Base-by-base conservation (phyloP, 2,113 vertebrate genomes). In the Sinocyclocheilus maitianheensis region DNA sequence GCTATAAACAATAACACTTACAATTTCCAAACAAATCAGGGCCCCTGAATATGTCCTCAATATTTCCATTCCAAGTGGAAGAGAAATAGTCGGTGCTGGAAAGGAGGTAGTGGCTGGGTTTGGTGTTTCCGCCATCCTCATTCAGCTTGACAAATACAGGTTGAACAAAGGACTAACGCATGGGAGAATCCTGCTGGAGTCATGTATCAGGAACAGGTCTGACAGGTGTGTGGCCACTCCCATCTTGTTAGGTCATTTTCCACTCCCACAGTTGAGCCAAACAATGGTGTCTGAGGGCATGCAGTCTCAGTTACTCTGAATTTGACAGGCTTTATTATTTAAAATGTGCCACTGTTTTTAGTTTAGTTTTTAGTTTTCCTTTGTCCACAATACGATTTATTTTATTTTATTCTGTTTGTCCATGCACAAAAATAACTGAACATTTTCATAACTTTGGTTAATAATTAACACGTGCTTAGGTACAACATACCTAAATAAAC, bases 11-110 rank as follows among this genome's bases (percentile, higher is more conserved):
- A 46, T 12, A 60, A 67, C 80, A 97, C 97, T 97, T 93, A 98
- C 98, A 81, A 99, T 97, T 92, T 98, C 97, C 89, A 97, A 92
- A 91, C 94, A 97, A 88, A 99, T 92, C 72, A 98, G 95, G 13
- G 94, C 97, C 89, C 98, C 98, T 1, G 98, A 97, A 89, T 97
- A 98, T 48, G 98, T 99, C 91, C 97, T 94, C 81, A 99, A 88
- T 84, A 99, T 95, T 74, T 95, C 95, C 76, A 94, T 81, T 78
- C 98, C 97, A 55, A 94, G 87, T 62, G 98, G 98, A 84, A 99
- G 89, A 65, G 96, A 96, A 84, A 97, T 85, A 30, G 92, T 92
- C 0, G 96, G 91, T 12, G 94, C 92, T 0, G 97, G 96, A 92
- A 97, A 97, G 10, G 96, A 94, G 90, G 96, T 94, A 63, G 94